Conservation (phyloP, 2,888 invertebrate species). For the Priocnemis perturbator region DNA sequence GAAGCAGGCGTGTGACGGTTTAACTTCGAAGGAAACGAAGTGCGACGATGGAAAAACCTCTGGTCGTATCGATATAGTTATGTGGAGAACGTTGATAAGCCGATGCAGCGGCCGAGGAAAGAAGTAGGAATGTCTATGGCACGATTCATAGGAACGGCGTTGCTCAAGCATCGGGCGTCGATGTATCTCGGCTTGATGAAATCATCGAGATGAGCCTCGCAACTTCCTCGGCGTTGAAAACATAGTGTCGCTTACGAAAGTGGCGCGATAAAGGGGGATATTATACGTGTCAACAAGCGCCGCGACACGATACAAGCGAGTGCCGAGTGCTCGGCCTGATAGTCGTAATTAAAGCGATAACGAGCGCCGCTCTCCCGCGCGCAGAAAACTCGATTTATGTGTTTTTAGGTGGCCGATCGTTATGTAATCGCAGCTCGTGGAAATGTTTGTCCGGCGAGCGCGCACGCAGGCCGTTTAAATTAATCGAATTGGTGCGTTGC, state of each 20-base stretch:
- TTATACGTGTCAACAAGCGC: constrained; percentile 34
- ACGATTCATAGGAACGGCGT: too few species aligned
- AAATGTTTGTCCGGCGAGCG: constrained; percentile 25
- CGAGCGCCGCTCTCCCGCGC: constrained; percentile 15
- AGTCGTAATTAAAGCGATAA: constrained; percentile 32
- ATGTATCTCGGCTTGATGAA: too few species aligned
- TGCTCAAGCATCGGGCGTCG: neutral
- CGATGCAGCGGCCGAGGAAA: too few species aligned
- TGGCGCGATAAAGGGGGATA: constrained; percentile 25
- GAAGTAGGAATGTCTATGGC: too few species aligned
- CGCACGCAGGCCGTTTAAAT: constrained; percentile 1
- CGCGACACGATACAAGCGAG: constrained; percentile 5
- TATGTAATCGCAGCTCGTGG: constrained; percentile 28
- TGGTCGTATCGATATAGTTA: too few species aligned
- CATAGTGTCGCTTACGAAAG: constrained; percentile 31
- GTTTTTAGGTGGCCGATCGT: constrained; percentile 34
- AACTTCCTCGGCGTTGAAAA: too few species aligned
- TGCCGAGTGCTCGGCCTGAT: constrained; percentile 9
- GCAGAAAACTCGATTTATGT: constrained; percentile 24
- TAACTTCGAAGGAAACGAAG: too few species aligned
- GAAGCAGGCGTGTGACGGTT: too few species aligned
- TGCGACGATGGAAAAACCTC: too few species aligned
- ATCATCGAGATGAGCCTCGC: too few species aligned
- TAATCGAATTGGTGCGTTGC: neutral
- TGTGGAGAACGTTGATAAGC: too few species aligned